Evolutionary conservation across 2,113 vertebrate genomes (phyloP).

Genomic region (Leuciscus idus): DNA sequence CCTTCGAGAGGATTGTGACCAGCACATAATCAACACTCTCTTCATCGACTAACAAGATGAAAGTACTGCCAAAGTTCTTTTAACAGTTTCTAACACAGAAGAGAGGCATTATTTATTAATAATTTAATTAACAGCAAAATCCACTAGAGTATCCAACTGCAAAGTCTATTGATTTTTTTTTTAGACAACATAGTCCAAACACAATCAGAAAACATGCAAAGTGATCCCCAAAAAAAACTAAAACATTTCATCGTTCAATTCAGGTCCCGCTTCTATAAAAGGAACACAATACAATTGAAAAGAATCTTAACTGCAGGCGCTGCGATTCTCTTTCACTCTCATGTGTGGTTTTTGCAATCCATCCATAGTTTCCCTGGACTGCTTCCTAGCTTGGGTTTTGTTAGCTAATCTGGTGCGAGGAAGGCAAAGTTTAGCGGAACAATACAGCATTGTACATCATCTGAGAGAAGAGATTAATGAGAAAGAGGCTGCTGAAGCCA

Average conservation of each 20-base stretch:
- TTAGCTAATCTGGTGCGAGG: slow-evolving; percentile 38
- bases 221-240: neutral
- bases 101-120: neutral
- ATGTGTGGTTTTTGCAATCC: slow-evolving; percentile 14
- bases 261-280: neutral
- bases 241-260: neutral
- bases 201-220: neutral
- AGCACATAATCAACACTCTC: slow-evolving; percentile 36
- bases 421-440: slow-evolving; percentile 61
- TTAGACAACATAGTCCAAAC: neutral
- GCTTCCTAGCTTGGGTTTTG: slow-evolving; percentile 34
- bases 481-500: slow-evolving; percentile 64
- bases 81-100: neutral
- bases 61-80: neutral
- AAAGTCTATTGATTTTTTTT: neutral
- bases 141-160: neutral
- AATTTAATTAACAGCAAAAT: neutral
- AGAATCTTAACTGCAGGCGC: slow-evolving; percentile 26
- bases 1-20: neutral
- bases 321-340: slow-evolving; percentile 34
- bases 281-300: neutral
- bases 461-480: slow-evolving; percentile 70
- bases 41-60: slow-evolving; percentile 11
- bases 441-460: slow-evolving; percentile 62
- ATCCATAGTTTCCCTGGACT: slow-evolving; percentile 18